phyloP scores from a whole-genome alignment of 2,888 invertebrate species.

The Arenicola marina region DNA sequence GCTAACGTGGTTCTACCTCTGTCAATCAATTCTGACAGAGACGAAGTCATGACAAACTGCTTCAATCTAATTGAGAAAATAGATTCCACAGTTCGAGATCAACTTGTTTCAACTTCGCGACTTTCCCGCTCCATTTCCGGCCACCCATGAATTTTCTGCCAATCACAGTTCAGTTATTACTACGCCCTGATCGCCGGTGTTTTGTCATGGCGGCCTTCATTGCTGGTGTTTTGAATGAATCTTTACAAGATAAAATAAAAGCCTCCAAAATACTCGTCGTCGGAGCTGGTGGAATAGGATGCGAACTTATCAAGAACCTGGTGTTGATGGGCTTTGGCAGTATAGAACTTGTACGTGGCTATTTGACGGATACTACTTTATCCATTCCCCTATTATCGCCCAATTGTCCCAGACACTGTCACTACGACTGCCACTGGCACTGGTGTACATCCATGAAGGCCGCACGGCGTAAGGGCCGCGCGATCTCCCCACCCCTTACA shows the following conservation, averaged over 20 bases:
- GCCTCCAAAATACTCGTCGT: constrained; percentile 61
- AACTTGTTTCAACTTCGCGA: too few species aligned
- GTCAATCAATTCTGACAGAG: too few species aligned
- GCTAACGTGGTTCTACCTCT: too few species aligned
- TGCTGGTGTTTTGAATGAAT: constrained; percentile 43
- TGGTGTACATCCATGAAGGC: too few species aligned
- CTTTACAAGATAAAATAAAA: constrained; percentile 43
- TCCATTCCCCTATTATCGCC: neutral
- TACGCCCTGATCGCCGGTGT: neutral
- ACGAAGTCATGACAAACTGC: too few species aligned
- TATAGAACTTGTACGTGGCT: constrained; percentile 84
- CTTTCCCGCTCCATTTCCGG: too few species aligned
- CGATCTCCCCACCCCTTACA: too few species aligned
- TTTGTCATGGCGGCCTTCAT: constrained; percentile 51
- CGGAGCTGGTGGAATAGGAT: constrained; percentile 99
- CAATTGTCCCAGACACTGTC: neutral
- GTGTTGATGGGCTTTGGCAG: constrained; percentile 90
- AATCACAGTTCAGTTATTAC: neutral
- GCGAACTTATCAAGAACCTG: constrained; percentile 96
- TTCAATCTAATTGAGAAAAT: too few species aligned
- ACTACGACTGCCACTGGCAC: too few species aligned
- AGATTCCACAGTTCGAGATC: too few species aligned
- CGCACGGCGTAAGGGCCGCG: too few species aligned
- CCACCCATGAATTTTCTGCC: too few species aligned
- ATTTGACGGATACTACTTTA: neutral